Conservation (phyloP, 2,797 vertebrate genomes). For the Arnoldichthys spilopterus region DNA sequence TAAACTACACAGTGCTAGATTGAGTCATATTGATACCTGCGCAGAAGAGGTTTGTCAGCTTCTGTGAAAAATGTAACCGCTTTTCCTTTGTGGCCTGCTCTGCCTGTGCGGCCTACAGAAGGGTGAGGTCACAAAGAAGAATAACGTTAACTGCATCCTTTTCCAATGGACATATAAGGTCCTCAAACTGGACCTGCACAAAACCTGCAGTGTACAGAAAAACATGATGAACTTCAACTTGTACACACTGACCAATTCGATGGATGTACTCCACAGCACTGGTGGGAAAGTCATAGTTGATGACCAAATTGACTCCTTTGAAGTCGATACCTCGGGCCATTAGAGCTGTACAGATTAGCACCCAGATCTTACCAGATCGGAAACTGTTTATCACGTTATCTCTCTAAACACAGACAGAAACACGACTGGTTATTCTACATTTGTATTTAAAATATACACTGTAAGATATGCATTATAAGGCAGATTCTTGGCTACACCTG, state of each 20-base stretch:
- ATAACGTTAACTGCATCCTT: neutral
- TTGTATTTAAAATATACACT: neutral
- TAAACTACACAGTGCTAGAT: neutral
- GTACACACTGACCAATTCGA: slow-evolving; percentile 84
- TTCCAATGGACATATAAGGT: neutral
- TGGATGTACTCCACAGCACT: slow-evolving; percentile 96
- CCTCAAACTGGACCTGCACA: slow-evolving; percentile 66
- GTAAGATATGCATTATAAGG: neutral
- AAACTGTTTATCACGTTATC: slow-evolving; percentile 92
- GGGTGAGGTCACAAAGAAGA: neutral
- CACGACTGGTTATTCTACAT: neutral
- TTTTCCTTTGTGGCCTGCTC: slow-evolving; percentile 91
- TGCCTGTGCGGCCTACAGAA: slow-evolving; percentile 89
- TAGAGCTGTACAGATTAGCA: slow-evolving; percentile 94
- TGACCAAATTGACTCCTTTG: slow-evolving; percentile 94
- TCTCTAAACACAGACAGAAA: slow-evolving; percentile 73
- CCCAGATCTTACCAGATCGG: slow-evolving; percentile 95
- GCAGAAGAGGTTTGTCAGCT: slow-evolving; percentile 92
- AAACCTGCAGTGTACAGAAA: slow-evolving; percentile 53
- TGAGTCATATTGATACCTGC: slow-evolving; percentile 78
- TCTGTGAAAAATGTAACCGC: slow-evolving; percentile 96
- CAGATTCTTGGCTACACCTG: neutral
- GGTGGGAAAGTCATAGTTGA: slow-evolving; percentile 97
- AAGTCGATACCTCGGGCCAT: slow-evolving; percentile 96
- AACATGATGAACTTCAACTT: neutral